Evolutionary conservation across 2,888 invertebrate species (phyloP), one percentile per base, ranked within the genome.

Genomic region (Scaptomyza flava): DNA sequence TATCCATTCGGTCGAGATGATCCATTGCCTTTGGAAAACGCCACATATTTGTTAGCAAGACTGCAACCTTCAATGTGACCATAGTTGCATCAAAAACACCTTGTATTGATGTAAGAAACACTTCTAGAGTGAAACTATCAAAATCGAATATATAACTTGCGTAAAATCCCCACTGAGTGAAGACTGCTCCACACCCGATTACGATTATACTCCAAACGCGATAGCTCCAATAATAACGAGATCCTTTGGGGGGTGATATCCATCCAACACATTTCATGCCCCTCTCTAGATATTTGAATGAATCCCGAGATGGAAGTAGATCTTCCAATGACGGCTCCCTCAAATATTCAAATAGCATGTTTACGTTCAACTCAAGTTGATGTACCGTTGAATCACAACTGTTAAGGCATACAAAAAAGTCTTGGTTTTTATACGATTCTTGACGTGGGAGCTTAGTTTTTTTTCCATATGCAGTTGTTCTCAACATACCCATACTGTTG

Each of bases 181-280:
- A 73, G 2, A 57, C 5, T 6, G 41, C 34, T 41, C 57, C 53
- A 0, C 43, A 4, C 0, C 45, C 14, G 2, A 63, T 6, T 1
- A 42, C 5, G 3, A 33, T 2, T 38, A 34, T 0, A 17, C 63
- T 46, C 54, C 62, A 64, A 6, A 12, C 1, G 17, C 34, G 27
- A 8, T 72, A 34, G 8, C 34, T 43, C n/a, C 45, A 36, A 45
- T 62, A 53, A 46, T 20, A 12, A 5, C 6, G 3, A 30, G 2
- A 11, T 6, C 7, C 11, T 3, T 20, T 42, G 0, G 5, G 4
- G 6, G 48, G 47, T 6, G 65, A 11, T 11, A 46, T n/a, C 77
- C 77, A 80, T 2, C 80, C 77, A 0, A 72, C 38, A 7, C 1
- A 42, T 23, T 46, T 56, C 71, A 82, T 77, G 5, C 56, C 52